Evolutionary conservation across 2,888 invertebrate genomes (phyloP).

Genomic region (Diogma glabrata): DNA sequence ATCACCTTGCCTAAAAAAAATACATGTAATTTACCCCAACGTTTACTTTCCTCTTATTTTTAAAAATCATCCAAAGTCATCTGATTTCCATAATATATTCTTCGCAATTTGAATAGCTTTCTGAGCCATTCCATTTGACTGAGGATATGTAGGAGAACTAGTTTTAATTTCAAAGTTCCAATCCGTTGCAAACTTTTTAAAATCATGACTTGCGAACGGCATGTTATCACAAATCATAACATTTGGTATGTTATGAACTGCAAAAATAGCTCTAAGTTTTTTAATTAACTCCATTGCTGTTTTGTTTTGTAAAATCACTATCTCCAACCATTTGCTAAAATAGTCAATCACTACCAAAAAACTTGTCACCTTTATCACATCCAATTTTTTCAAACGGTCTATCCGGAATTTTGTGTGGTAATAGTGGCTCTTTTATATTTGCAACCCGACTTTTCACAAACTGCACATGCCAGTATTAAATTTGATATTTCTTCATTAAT

Average conservation of each 20-base stretch:
- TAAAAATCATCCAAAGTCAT: no score
- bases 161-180: no score
- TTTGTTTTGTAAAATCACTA: constrained; percentile 7
- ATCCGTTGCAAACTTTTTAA: constrained; percentile 6
- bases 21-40: no score
- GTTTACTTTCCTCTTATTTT: no score
- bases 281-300: constrained; percentile 12
- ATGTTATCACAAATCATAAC: constrained; percentile 8
- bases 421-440: constrained; percentile 12
- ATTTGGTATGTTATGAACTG: constrained; percentile 11
- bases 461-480: constrained; percentile 3
- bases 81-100: no score
- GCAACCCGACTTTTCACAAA: constrained; percentile 9
- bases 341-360: constrained; percentile 17
- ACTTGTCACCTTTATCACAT: constrained; percentile 13
- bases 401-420: constrained; percentile 12
- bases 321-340: constrained; percentile 16
- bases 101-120: no score
- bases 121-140: background rate
- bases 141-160: background rate
- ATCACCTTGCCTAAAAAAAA: no score
- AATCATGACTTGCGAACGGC: constrained; percentile 3
- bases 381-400: constrained; percentile 12
- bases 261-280: constrained; percentile 15
- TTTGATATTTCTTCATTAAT: constrained; percentile 10